Conservation (phyloP, 2,113 vertebrate species). For the Merops nubicus region DNA sequence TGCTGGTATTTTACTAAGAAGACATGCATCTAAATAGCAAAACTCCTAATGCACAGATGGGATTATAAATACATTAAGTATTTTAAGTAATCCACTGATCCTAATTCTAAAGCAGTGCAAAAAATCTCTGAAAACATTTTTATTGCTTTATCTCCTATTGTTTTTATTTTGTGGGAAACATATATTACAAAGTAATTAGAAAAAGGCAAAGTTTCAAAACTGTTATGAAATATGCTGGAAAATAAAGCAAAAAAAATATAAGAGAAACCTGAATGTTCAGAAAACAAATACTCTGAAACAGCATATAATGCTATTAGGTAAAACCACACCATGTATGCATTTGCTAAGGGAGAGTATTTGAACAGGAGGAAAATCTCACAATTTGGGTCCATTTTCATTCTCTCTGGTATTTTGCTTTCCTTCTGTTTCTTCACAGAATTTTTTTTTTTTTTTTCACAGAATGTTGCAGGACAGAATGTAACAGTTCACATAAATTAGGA, state of each 20-base stretch:
- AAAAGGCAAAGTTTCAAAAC: neutral
- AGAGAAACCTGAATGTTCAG: neutral
- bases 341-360: neutral
- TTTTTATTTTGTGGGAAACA: neutral
- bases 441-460: neutral
- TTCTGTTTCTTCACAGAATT: neutral
- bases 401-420: neutral
- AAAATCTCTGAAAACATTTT: neutral
- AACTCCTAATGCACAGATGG: neutral
- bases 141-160: neutral
- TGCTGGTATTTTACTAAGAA: neutral
- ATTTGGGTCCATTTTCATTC: neutral
- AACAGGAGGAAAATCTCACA: neutral
- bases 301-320: neutral
- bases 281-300: neutral
- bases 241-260: neutral
- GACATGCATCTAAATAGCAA: neutral
- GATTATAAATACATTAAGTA: slow-evolving; percentile 6
- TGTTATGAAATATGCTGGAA: neutral
- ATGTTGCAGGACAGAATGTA: neutral
- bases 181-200: neutral
- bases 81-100: neutral
- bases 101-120: neutral
- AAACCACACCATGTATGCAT: neutral
- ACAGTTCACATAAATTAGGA: neutral